Conservation (phyloP, 2,797 vertebrate genomes). For the Cuculus canorus region DNA sequence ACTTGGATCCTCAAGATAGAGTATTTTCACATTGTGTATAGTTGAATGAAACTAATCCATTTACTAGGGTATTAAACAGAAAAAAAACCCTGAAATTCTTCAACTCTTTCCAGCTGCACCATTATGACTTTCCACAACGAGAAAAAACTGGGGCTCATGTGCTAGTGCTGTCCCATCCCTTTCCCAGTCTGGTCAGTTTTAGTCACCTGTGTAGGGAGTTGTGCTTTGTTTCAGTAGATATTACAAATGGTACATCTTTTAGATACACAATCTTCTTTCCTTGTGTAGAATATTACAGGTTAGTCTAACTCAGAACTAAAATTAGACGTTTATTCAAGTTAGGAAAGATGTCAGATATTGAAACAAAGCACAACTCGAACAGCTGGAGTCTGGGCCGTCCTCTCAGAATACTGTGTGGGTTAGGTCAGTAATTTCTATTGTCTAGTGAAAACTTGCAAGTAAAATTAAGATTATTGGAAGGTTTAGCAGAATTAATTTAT, state of each 20-base stretch:
- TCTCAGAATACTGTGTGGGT: not conserved
- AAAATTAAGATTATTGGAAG: not conserved
- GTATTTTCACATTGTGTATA: not conserved
- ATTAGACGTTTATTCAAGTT: not conserved
- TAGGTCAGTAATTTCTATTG: not conserved
- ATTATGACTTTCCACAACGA: not conserved
- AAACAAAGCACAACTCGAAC: not conserved
- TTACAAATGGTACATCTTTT: not conserved
- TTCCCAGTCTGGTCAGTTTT: not conserved
- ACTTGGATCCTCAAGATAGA: not conserved
- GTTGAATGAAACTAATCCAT: not conserved
- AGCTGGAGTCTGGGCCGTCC: not conserved
- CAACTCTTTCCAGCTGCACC: not conserved
- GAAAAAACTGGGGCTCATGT: not conserved
- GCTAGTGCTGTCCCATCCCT: not conserved
- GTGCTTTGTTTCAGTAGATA: not conserved
- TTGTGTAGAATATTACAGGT: not conserved
- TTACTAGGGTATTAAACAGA: not conserved
- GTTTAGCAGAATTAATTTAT: not conserved
- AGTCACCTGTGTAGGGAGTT: not conserved
- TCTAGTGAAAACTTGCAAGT: not conserved
- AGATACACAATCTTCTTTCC: not conserved
- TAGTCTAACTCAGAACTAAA: not conserved
- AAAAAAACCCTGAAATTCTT: not conserved
- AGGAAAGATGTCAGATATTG: not conserved